Evolutionary conservation across 2,113 vertebrate species (phyloP), one percentile per base, ranked within the genome.

Genomic region (Cyphomyrus plagiostoma): DNA sequence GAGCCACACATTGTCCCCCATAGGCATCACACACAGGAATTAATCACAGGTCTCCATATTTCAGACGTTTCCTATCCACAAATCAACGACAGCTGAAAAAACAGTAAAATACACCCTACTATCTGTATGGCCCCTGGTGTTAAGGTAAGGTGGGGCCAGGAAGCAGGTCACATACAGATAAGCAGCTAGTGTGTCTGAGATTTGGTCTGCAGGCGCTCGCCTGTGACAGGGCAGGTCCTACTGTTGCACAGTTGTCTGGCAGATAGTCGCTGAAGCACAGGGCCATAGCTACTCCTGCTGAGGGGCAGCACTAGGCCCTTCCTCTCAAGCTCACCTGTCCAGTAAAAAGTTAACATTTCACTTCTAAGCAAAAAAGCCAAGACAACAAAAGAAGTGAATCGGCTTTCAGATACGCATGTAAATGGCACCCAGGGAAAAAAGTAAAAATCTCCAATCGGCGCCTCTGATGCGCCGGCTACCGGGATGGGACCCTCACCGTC

Each of bases 261-360:
- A 93, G 93, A 96, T 90, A 99, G 95, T 45, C 95, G 93, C 70
- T 96, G 95, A 90, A 99, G 92, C 62, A 96, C 95, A 45, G 97
- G 98, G 89, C 94, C 93, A 0, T 99, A 99, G 86, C 99, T 93
- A 0, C 97, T 96, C 94, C 97, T 98, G 0, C 94, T 96, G 95
- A 98, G 91, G 0, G 98, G 98, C 82, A 97, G 91, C 48, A 99
- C 95, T 89, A 99, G 92, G 26, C 98, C 98, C 94, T 97, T 99
- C 1, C 93, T 92, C 10, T 80, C 91, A 92, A 99, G 97, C 94
- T 99, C 98, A 92, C 97, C 98, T 99, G 92, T 42, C 42, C 42
- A 13, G 45, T 21, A 85, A 85, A 21, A 15, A 46, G 62, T 26
- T 23, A 9, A 15, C 74, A 77, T 77, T 19, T 39, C 35, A 39